Percentiles rank a stretch among this genome's conserved stretches.
These are phyloP conservation scores for Meiosimyza platycephala DNA, from an alignment of 2,888 invertebrate genomes.

Conservation along the genomic window DNA sequence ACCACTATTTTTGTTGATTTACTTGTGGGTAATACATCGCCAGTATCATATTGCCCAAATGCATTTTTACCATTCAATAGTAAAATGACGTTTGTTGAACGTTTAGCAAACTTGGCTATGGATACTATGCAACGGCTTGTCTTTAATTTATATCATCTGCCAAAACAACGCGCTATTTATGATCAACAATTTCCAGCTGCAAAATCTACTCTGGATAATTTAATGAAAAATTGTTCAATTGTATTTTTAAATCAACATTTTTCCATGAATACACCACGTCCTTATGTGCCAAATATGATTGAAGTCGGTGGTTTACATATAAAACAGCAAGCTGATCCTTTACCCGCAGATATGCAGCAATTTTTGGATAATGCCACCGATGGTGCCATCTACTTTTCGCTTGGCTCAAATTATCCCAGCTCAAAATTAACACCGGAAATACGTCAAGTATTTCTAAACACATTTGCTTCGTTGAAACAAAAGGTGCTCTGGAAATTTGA, in stretches of 20 bases:
- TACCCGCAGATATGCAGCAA: constrained; percentile 54
- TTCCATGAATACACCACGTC: constrained; percentile 49
- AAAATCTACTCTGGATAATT: constrained; percentile 41
- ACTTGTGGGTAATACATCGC: constrained; percentile 47
- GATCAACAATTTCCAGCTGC: constrained; percentile 46
- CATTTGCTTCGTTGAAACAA: constrained; percentile 32
- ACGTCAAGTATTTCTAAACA: constrained; percentile 36
- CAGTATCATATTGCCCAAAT: constrained; percentile 51
- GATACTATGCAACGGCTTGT: constrained; percentile 41
- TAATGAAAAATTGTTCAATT: constrained; percentile 49
- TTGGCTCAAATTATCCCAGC: constrained; percentile 61
- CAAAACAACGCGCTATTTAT: constrained; percentile 46
- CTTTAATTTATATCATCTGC: constrained; percentile 47
- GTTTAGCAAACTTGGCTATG: constrained; percentile 52
- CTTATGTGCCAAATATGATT: constrained; percentile 56
- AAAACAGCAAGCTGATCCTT: constrained; percentile 44
- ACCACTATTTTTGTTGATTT: constrained; percentile 48
- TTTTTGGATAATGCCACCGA: constrained; percentile 61
- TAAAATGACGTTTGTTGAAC: constrained; percentile 56
- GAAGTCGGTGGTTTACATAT: constrained; percentile 57
- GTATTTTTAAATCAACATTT: constrained; percentile 54
- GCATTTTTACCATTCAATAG: constrained; percentile 48
- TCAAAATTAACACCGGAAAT: constrained; percentile 46
- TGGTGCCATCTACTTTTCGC: constrained; percentile 65
- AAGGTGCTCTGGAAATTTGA: constrained; percentile 63